Conservation (phyloP, 2,113 vertebrate genomes). For the Xenopus laevis region DNA sequence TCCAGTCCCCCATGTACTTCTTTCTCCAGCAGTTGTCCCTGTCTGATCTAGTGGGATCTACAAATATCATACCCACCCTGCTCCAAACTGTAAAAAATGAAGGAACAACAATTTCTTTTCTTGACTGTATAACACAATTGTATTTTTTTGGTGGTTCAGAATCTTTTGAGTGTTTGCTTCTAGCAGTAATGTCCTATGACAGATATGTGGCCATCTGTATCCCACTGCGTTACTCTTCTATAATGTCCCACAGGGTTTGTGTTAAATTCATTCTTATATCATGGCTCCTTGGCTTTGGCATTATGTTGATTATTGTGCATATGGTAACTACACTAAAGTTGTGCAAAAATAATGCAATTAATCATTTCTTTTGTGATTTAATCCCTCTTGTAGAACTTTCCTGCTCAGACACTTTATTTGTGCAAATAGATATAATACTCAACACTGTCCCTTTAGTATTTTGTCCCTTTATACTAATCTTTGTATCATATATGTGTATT, state of each 20-base stretch:
- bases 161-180: neutral
- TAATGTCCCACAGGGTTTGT: constrained; percentile 34
- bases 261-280: neutral
- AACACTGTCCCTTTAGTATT: neutral
- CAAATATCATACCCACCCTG: constrained; percentile 1
- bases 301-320: constrained; percentile 15
- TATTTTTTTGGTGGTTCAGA: neutral
- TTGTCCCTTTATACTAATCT: neutral
- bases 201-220: neutral
- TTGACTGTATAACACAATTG: constrained; percentile 5
- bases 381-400: constrained; percentile 6
- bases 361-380: constrained; percentile 19
- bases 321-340: constrained; percentile 27
- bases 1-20: constrained; percentile 19
- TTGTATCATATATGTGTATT: too few species aligned
- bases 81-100: neutral
- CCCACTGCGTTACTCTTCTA: constrained; percentile 33
- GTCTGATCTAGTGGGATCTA: neutral
- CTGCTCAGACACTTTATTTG: constrained; percentile 29
- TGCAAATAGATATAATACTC: constrained; percentile 23
- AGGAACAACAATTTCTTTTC: neutral
- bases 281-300: constrained; percentile 23
- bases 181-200: neutral
- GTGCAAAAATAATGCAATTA: neutral
- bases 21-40: constrained; percentile 7